These are phyloP conservation scores for Spisula subtruncata DNA, from an alignment of 2,888 invertebrate genomes.

Conservation along the genomic window DNA sequence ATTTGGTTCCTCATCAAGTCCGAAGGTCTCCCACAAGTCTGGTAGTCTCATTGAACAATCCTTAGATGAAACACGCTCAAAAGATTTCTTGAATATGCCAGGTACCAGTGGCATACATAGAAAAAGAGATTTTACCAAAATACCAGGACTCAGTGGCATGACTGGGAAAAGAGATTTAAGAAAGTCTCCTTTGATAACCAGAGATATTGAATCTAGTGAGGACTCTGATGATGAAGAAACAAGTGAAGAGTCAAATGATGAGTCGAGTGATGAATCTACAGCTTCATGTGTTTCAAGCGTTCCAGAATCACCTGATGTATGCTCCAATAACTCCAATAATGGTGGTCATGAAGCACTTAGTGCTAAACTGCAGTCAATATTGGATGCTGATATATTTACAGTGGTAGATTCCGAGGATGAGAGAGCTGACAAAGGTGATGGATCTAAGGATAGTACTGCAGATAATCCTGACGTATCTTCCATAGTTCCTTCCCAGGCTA, in stretches of 20 bases:
- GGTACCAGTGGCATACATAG: not conserved
- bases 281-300: not conserved
- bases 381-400: slow-evolving; percentile 66
- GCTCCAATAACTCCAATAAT: not conserved
- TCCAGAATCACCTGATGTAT: not conserved
- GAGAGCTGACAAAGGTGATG: not conserved
- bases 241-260: slow-evolving; percentile 7
- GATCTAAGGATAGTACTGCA: not conserved
- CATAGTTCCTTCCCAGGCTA: not conserved
- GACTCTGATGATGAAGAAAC: slow-evolving; percentile 33
- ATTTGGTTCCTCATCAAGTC: slow-evolving; percentile 23
- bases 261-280: not conserved
- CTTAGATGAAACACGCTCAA: not conserved
- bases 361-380: slow-evolving; percentile 62
- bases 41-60: not conserved
- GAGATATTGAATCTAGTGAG: slow-evolving; percentile 35
- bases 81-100: not conserved
- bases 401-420: slow-evolving; percentile 43
- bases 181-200: slow-evolving; percentile 12
- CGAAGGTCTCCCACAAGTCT: not conserved
- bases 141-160: not conserved
- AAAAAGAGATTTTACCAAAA: not conserved
- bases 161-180: slow-evolving; percentile 22
- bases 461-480: not conserved
- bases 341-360: slow-evolving; percentile 48